Conservation (phyloP, 2,113 vertebrate genomes). For the Chaetops frenatus region DNA sequence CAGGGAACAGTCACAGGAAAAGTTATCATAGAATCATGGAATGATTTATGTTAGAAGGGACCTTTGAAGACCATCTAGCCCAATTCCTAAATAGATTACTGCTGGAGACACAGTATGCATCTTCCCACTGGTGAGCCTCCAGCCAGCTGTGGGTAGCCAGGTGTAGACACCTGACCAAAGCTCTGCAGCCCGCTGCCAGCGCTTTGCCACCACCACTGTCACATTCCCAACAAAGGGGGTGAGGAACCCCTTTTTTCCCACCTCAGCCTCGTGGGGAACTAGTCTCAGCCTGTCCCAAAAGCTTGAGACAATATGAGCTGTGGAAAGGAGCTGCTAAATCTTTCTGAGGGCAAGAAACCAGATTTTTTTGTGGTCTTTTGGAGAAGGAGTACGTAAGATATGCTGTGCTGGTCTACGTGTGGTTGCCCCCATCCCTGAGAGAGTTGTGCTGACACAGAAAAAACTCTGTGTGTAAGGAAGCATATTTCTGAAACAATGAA, state of each 20-base stretch:
- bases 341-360: neutral
- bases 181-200: neutral
- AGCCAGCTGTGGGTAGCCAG: neutral
- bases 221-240: neutral
- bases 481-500: neutral
- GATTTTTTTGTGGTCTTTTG: neutral
- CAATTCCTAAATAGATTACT: neutral
- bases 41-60: neutral
- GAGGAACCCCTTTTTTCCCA: neutral
- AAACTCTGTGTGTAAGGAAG: neutral
- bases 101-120: fast-evolving
- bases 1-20: neutral
- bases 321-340: neutral
- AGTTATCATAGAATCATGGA: neutral
- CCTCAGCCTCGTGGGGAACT: neutral
- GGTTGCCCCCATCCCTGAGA: neutral
- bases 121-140: neutral
- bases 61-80: neutral
- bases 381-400: neutral
- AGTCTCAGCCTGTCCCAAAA: neutral
- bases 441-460: neutral
- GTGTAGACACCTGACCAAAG: neutral
- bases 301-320: neutral
- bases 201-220: neutral
- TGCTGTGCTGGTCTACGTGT: neutral